Conservation (phyloP, 2,113 vertebrate species). For the Rhodinocichla rosea region DNA sequence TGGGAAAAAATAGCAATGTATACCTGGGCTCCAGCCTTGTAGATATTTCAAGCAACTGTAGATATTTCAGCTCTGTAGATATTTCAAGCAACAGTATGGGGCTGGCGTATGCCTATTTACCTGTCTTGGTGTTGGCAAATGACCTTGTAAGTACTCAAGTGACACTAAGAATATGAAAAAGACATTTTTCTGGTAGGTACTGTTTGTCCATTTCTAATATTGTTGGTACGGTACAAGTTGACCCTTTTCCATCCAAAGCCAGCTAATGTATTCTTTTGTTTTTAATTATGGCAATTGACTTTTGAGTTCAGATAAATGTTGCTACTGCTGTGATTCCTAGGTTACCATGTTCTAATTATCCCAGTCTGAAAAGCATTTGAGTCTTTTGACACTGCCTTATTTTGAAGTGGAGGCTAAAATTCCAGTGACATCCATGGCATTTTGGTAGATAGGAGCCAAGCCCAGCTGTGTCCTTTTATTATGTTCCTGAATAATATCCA, state of each 20-base stretch:
- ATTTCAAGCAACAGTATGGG: not conserved
- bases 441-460: not conserved
- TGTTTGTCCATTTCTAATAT: not conserved
- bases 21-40: not conserved
- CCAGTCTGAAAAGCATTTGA: not conserved
- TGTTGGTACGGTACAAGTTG: not conserved
- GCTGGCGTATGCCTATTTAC: not conserved
- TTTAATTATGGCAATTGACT: not conserved
- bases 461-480: not conserved
- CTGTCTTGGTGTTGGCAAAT: not conserved
- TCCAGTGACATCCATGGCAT: not conserved
- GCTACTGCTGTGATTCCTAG: not conserved
- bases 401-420: not conserved
- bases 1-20: not conserved
- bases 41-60: not conserved
- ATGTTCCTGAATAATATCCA: not conserved
- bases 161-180: not conserved
- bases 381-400: not conserved
- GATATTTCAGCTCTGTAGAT: not conserved
- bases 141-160: not conserved
- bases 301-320: not conserved
- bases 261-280: not conserved
- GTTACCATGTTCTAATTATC: not conserved
- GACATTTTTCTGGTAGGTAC: not conserved
- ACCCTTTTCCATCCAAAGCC: not conserved